These are phyloP conservation scores for Neotragus moschatus DNA, from an alignment of 2,113 vertebrate species.

Conservation along the genomic window DNA sequence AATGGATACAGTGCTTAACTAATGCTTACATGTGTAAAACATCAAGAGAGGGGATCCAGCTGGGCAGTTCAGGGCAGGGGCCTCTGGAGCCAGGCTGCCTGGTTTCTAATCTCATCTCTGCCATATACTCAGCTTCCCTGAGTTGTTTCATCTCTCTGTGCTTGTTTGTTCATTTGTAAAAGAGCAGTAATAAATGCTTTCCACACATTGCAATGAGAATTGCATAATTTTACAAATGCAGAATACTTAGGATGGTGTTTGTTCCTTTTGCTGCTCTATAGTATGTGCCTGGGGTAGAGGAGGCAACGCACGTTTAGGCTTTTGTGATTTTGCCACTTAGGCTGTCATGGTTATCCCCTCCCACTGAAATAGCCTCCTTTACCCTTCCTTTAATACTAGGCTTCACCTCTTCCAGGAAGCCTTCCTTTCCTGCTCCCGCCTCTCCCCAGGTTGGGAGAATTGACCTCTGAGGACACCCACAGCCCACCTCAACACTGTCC, in stretches of 20 bases:
- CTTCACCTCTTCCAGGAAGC: not conserved
- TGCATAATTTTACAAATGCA: too few species aligned
- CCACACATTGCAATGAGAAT: not conserved
- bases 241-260: not conserved
- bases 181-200: not conserved
- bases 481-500: not conserved
- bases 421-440: not conserved
- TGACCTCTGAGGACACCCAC: not conserved
- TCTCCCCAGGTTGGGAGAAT: too few species aligned
- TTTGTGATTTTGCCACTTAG: not conserved
- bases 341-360: not conserved
- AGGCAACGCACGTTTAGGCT: too few species aligned
- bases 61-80: not conserved
- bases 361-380: not conserved
- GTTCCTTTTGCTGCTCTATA: not conserved
- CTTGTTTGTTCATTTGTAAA: not conserved
- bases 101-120: not conserved
- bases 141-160: too few species aligned
- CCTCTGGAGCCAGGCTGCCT: not conserved
- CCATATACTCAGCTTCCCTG: fast-evolving
- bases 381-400: not conserved
- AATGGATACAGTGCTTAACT: not conserved
- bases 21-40: fast-evolving
- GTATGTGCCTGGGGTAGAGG: fast-evolving
- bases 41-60: not conserved